These are phyloP conservation scores for Sula dactylatra DNA, from an alignment of 2,113 vertebrate species.

Conservation along the genomic window DNA sequence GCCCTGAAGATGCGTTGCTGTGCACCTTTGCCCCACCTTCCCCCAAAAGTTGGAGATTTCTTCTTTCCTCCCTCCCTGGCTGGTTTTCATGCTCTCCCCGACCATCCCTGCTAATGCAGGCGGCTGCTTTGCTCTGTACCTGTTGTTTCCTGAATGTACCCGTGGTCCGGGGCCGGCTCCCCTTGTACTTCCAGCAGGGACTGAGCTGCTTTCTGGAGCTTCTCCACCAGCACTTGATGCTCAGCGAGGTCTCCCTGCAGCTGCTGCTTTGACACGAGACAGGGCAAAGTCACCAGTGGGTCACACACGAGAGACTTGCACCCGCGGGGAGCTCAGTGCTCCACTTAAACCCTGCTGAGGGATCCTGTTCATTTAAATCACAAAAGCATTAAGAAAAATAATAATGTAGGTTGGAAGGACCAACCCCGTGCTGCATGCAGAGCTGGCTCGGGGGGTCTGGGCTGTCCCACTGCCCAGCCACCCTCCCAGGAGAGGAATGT, in stretches of 20 bases:
- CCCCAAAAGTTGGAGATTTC: neutral
- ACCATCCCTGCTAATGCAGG: neutral
- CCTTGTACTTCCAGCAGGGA: conserved; percentile 84
- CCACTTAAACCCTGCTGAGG: neutral
- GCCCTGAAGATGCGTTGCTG: fast-evolving
- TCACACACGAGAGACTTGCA: neutral
- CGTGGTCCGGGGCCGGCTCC: conserved; percentile 79
- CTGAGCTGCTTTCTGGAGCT: conserved; percentile 85
- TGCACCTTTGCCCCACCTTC: neutral
- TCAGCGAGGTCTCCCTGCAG: conserved; percentile 91
- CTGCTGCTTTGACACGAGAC: conserved; percentile 68
- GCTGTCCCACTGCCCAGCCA: neutral
- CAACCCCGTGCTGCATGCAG: neutral
- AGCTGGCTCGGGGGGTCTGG: neutral
- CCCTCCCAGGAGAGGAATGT: neutral
- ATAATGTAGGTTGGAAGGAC: neutral
- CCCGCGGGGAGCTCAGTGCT: fast-evolving
- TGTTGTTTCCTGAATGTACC: conserved; percentile 80
- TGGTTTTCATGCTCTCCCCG: neutral
- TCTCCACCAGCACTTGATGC: conserved; percentile 90
- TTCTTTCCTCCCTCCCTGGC: neutral
- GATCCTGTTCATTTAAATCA: neutral
- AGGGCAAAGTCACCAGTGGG: neutral
- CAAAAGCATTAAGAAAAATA: neutral
- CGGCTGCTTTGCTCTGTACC: conserved; percentile 65